Conservation (phyloP, 2,797 vertebrate species). For the Erethizon dorsatum region DNA sequence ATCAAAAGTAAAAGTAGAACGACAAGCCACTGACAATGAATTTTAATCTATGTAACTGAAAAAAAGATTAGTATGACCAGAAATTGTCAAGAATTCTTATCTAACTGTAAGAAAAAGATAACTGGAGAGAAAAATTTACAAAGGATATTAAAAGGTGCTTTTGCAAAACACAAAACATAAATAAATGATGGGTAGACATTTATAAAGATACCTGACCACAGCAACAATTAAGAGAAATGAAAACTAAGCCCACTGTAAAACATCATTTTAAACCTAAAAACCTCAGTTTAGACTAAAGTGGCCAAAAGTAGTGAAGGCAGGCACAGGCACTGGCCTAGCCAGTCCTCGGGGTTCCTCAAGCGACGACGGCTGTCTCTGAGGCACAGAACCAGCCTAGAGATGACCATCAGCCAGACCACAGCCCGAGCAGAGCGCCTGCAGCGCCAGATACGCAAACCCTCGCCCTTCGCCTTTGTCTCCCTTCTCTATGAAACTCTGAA, state of each 20-base stretch:
- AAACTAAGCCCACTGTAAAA: constrained; percentile 27
- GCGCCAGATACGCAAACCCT: not conserved
- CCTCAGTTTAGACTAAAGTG: constrained; percentile 9
- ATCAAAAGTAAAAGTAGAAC: not conserved
- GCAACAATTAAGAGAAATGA: constrained; percentile 28
- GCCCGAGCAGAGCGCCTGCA: not conserved
- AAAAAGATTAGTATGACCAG: not conserved
- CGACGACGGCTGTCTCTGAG: not conserved
- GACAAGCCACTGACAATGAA: not conserved
- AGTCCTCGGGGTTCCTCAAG: not conserved
- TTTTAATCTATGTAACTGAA: not conserved
- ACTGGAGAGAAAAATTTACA: constrained; percentile 17
- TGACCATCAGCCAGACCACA: not conserved
- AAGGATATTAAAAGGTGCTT: constrained; percentile 40
- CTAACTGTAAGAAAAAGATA: constrained; percentile 56
- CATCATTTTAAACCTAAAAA: constrained; percentile 26
- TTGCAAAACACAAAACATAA: constrained; percentile 6
- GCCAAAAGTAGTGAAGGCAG: not conserved
- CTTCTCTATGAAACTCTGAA: not conserved
- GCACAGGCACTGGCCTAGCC: not conserved
- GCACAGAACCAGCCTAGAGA: not conserved
- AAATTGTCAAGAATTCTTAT: constrained; percentile 53
- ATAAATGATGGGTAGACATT: not conserved
- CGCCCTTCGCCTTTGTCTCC: not conserved
- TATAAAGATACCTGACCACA: not conserved